Base-by-base conservation (phyloP, 2,888 invertebrate species). In the Stenchaetothrips biformis region DNA sequence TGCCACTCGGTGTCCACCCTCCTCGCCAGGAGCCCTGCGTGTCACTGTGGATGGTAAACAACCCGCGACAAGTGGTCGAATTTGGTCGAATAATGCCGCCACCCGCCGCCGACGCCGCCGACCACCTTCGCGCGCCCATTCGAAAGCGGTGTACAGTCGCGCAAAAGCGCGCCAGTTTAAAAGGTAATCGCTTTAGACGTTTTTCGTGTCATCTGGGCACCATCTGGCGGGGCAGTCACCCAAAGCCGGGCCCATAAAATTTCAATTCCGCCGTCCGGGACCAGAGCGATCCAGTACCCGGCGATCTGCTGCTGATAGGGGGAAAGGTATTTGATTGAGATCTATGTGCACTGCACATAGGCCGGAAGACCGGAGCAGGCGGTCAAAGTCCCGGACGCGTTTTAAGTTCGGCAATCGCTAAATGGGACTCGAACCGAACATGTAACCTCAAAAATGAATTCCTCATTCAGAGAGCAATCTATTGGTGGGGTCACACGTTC, bases 251-350 rank as follows among this genome's bases (percentile, higher is more conserved):
- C 21, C 67, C 67, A 74, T 74, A 74, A 74, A 74, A 74, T 74
- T 74, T 74, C 67, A 74, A 74, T 74, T 74, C 67, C 67, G 67
- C 67, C 8, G 67, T 21, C 67, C 67, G 67, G 67, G 67, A 11
- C 67, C 21, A 74, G 11, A 74, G 67, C 67, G 11, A 25, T 25
- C 2, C 62, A 67, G 67, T 21, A 74, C 67, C n/a, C 25, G 67
- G 21, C 21, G 67, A 21, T 25, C 67, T 7, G 25, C 67, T 7
- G 25, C 67, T 25, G 67, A 74, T 74, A 74, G 21, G 67, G 25
- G 67, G 37, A 37, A 37, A 25, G 67, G 67, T 25, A 74, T 74
- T 25, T 74, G 67, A 74, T 74, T 74, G 67, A 74, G 67, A 74
- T 74, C 67, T 74, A 74, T 74, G 67, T 74, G 25, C 25, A 53